Conservation (phyloP, 2,113 vertebrate species). For the Spea bombifrons region DNA sequence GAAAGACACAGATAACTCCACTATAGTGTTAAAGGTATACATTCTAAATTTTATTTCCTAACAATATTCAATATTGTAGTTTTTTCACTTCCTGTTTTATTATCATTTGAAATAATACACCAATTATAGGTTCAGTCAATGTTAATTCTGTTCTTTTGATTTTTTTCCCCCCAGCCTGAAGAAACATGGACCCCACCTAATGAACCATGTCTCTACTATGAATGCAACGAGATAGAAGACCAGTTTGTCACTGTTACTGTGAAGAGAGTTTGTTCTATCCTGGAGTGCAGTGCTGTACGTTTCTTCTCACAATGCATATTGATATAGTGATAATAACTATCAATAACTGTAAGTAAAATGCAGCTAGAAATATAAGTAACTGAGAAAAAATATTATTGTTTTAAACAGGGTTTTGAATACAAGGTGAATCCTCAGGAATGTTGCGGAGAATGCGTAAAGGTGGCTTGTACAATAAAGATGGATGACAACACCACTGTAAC, state of each 20-base stretch:
- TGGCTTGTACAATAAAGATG: constrained; percentile 2
- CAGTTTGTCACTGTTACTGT: constrained; percentile 7
- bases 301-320: background rate
- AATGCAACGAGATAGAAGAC: constrained; percentile 11
- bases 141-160: background rate
- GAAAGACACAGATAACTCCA: background rate
- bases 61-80: too few species aligned
- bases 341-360: background rate
- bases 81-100: too few species aligned
- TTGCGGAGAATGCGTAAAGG: constrained; percentile 54
- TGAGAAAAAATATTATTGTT: too few species aligned
- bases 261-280: constrained; percentile 8
- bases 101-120: too few species aligned
- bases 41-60: too few species aligned
- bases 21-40: constrained; percentile 51
- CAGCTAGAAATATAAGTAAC: background rate
- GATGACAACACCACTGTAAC: background rate
- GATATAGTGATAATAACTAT: background rate
- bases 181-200: constrained; percentile 16
- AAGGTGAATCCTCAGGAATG: background rate
- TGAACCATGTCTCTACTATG: constrained; percentile 7
- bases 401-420: too few species aligned
- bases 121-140: too few species aligned
- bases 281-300: constrained; percentile 9
- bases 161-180: background rate